Conservation (phyloP, 2,888 invertebrate species). For the Malthinus flaveolus region DNA sequence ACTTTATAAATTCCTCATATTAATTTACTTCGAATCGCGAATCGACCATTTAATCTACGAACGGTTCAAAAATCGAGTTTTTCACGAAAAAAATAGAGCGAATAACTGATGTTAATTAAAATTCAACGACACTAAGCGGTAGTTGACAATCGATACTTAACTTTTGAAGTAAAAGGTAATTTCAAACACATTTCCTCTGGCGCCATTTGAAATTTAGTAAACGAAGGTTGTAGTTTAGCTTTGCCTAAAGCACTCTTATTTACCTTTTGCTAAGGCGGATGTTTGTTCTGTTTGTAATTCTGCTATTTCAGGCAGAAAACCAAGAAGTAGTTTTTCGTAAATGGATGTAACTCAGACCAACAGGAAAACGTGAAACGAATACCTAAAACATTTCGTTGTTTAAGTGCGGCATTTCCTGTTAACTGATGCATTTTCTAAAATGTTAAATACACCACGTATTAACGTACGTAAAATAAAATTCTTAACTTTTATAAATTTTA, state of each 20-base stretch:
- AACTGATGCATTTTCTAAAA: constrained; percentile 20
- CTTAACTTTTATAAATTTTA: not conserved
- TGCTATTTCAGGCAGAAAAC: constrained; percentile 26
- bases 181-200: too few relatives aligned
- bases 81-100: too few relatives aligned
- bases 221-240: not conserved
- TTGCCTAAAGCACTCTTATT: constrained; percentile 18
- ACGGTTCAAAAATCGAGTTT: too few relatives aligned
- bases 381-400: constrained; percentile 39
- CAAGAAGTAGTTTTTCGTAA: constrained; percentile 23
- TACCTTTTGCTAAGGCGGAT: constrained; percentile 22
- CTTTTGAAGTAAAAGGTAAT: too few relatives aligned
- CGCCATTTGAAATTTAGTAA: not conserved
- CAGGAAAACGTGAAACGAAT: constrained; percentile 43
- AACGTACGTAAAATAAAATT: not conserved
- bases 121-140: too few relatives aligned
- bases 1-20: constrained; percentile 4
- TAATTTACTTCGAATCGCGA: too few relatives aligned
- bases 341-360: constrained; percentile 33
- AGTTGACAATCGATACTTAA: too few relatives aligned
- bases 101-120: too few relatives aligned
- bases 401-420: constrained; percentile 45
- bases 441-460: constrained; percentile 4
- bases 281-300: constrained; percentile 19
- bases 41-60: too few relatives aligned